phyloP scores from a whole-genome alignment of 2,888 invertebrate species.

The Drosophila acutilabella region DNA sequence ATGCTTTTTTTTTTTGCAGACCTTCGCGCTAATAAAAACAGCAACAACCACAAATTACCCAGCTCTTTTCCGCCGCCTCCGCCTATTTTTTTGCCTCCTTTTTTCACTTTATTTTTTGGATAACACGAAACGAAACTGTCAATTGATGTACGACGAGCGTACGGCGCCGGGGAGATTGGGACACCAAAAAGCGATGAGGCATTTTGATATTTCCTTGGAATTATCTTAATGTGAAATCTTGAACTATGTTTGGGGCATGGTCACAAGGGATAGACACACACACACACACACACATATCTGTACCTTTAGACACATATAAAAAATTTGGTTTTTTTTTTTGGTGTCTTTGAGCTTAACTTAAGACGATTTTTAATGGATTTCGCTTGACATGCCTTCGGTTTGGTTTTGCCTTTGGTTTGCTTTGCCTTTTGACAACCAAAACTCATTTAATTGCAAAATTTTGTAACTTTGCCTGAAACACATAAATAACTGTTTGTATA shows the following conservation, averaged over 20 bases:
- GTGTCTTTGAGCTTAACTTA: slow-evolving; percentile 41
- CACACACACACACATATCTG: slow-evolving; percentile 25
- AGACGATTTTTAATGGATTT: slow-evolving; percentile 77
- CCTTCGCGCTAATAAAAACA: slow-evolving; percentile 72
- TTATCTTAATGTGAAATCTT: slow-evolving; percentile 79
- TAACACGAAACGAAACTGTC: slow-evolving; percentile 77
- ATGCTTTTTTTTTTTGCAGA: slow-evolving; percentile 56
- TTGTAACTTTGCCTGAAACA: slow-evolving; percentile 57
- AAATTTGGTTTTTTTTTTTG: slow-evolving; percentile 1
- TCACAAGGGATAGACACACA: slow-evolving; percentile 63
- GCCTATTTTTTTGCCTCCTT: slow-evolving; percentile 6
- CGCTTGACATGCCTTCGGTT: slow-evolving; percentile 60
- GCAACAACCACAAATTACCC: slow-evolving; percentile 60
- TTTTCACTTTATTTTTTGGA: slow-evolving; percentile 31
- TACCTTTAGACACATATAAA: slow-evolving; percentile 7
- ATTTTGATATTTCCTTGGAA: slow-evolving; percentile 74
- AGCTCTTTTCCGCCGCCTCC: slow-evolving; percentile 18
- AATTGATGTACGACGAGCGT: slow-evolving; percentile 62
- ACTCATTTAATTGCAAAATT: slow-evolving; percentile 76
- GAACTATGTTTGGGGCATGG: slow-evolving; percentile 78
- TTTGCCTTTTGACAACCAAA: slow-evolving; percentile 47
- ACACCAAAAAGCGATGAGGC: slow-evolving; percentile 40
- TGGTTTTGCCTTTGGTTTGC: slow-evolving; percentile 22
- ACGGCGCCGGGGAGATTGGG: slow-evolving; percentile 62
- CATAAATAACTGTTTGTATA: not conserved